These are phyloP conservation scores for Petrolisthes manimaculis DNA, from an alignment of 2,888 invertebrate genomes.

Conservation along the genomic window DNA sequence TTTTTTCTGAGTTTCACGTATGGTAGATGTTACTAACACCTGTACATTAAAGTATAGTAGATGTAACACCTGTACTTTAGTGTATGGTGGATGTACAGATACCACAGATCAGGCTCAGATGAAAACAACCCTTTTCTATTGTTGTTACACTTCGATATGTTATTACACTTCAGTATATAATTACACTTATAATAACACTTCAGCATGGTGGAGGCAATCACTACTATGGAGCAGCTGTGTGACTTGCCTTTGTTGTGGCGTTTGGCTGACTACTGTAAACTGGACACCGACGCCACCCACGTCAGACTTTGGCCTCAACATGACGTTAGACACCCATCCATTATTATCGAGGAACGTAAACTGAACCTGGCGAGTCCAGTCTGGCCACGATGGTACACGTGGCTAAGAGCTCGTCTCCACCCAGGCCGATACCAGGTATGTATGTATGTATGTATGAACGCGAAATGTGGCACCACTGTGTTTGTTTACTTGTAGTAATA, in stretches of 20 bases:
- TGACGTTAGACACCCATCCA: slow-evolving; percentile 33
- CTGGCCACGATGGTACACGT: slow-evolving; percentile 20
- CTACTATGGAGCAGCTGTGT: slow-evolving; percentile 52
- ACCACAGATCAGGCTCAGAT: too few species aligned
- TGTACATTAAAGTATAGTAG: too few species aligned
- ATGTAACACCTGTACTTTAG: too few species aligned
- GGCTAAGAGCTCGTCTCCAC: slow-evolving; percentile 17
- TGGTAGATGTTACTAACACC: too few species aligned
- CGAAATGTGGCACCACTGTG: too few species aligned
- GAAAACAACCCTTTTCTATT: too few species aligned
- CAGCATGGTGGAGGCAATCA: slow-evolving; percentile 52
- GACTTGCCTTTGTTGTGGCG: slow-evolving; percentile 43
- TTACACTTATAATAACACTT: not conserved
- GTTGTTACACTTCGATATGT: too few species aligned
- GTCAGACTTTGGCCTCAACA: slow-evolving; percentile 53
- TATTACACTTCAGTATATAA: not conserved
- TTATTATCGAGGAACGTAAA: slow-evolving; percentile 33
- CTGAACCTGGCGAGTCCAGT: not conserved
- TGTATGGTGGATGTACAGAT: too few species aligned
- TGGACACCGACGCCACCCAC: slow-evolving; percentile 36
- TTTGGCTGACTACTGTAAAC: slow-evolving; percentile 28
- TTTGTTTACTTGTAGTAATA: too few species aligned
- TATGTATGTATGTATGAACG: too few species aligned
- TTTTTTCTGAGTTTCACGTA: too few species aligned
- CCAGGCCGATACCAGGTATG: slow-evolving; percentile 33